Base-by-base conservation (phyloP, 2,113 vertebrate species). In the Ceyx cyanopectus region DNA sequence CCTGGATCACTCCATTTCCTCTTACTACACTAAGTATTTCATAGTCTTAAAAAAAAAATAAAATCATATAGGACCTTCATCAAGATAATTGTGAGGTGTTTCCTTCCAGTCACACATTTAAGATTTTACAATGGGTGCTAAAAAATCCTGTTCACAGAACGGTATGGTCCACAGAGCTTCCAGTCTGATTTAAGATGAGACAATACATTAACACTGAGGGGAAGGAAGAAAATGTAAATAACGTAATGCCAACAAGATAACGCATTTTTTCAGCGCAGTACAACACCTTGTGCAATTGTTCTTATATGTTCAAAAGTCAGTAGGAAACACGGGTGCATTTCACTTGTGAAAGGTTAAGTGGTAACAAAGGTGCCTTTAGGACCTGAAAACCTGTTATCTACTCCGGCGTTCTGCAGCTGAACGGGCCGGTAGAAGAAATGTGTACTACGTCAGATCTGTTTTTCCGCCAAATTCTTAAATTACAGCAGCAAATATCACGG, bases 361-460 rank as follows among this genome's bases (percentile, higher is more conserved):
- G 12, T 0, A 32, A 27, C 51, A n/a, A 30, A 27, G 21, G 24
- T 0, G 37, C 13, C 37, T 41, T 17, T 5, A 7, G 21, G 10
- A 21, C 30, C 48, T 50, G 48, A 50, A 50, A 50, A 50, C 48
- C 48, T 12, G 48, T 22, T 50, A 50, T 22, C 48, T 50, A 23
- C 48, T 12, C 48, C 21, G 22, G 11, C 22, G 48, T 50, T 29
- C 61, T 5, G 81, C 24, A 9, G 34, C 0, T 1, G 51, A n/a
- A 5, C 0, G n/a, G 29, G 22, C 0, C 2, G 57, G 23, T 0
- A 13, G 21, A 26, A 40, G 4, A 15, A 46, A 29, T 30, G 20
- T 0, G 6, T 0, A 2, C 14, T 5, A 17, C 1, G 26, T 5
- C 76, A 37, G 5, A 1, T n/a, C 2, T 12, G 46, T 45, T 50